A percentile compares a stretch with the other conserved stretches of the same genome.
Evolutionary conservation across 2,888 invertebrate species (phyloP).

Genomic region (Drosophila pseudotakahashii): DNA sequence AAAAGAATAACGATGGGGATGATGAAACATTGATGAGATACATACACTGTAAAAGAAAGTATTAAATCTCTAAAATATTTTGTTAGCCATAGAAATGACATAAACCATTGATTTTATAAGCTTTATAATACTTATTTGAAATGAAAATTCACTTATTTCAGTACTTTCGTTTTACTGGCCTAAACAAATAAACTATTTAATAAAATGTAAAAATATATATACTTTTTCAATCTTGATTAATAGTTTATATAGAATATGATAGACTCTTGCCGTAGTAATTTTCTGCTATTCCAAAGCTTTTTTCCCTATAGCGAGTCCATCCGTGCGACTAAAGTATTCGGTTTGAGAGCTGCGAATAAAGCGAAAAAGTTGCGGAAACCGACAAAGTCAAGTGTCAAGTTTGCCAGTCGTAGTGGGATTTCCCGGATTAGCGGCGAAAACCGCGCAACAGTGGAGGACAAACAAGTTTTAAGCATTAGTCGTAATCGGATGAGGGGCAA

Average conservation of each 20-base stretch:
- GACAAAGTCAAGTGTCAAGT: constrained; percentile 39
- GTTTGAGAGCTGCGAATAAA: constrained; percentile 9
- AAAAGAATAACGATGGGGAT: constrained; percentile 11
- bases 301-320: neutral
- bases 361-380: constrained; percentile 30
- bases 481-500: constrained; percentile 24
- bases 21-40: constrained; percentile 21
- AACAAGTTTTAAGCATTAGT: constrained; percentile 52
- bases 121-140: neutral
- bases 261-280: no score
- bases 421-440: constrained; percentile 27
- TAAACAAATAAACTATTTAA: neutral
- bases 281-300: no score
- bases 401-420: constrained; percentile 34
- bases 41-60: neutral
- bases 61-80: neutral
- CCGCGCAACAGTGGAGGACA: constrained; percentile 30
- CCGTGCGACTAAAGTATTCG: constrained; percentile 11
- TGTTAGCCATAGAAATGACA: neutral
- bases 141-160: neutral
- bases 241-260: no score
- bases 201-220: no score
- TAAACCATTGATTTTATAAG: neutral
- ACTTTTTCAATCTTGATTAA: no score
- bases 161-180: neutral